Base-by-base conservation (phyloP, 2,888 invertebrate genomes). In the Cancer borealis region DNA sequence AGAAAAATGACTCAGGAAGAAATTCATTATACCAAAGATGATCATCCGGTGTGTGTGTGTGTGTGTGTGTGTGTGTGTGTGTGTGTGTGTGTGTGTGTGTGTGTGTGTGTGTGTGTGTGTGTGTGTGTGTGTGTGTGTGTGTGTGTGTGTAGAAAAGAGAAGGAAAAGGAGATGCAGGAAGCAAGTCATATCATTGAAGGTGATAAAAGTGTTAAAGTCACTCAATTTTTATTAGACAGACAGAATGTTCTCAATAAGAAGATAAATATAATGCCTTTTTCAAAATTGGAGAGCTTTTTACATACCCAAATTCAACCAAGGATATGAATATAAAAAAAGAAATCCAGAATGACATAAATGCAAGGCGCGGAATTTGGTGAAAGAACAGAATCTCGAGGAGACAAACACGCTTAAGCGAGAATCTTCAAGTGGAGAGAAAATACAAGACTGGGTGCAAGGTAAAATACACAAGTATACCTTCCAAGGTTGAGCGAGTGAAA, bases 71-170 rank as follows among this genome's bases (percentile, higher is more conserved):
- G 66, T 66, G 66, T 66, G 66, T 66, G 66, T 66, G 66, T 66
- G 66, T 66, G 66, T 66, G 66, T 66, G 66, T 66, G 66, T 66
- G 66, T 66, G 66, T 66, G 66, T 66, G 66, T 66, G 66, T 66
- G 66, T 66, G 66, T 66, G 66, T n/a, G 66, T 66, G 66, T n/a
- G 66, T 66, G 66, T n/a, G 66, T 66, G 66, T n/a, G 66, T 66
- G 66, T n/a, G 66, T 66, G 66, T n/a, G 66, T 66, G 66, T n/a
- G n/a, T 66, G 66, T n/a, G 66, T 66, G 66, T n/a, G 66, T 66
- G 66, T 6, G 66, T 66, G 21, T 4, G 66, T 66, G 66, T n/a
- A n/a, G 21, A 6, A 4, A 12, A n/a, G n/a, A n/a, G n/a, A n/a
- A n/a, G n/a, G n/a, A n/a, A n/a, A n/a, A 12, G 12, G 49, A 49